Conservation (phyloP, 1,140 invertebrate genomes). For the Drosophila novamexicana region DNA sequence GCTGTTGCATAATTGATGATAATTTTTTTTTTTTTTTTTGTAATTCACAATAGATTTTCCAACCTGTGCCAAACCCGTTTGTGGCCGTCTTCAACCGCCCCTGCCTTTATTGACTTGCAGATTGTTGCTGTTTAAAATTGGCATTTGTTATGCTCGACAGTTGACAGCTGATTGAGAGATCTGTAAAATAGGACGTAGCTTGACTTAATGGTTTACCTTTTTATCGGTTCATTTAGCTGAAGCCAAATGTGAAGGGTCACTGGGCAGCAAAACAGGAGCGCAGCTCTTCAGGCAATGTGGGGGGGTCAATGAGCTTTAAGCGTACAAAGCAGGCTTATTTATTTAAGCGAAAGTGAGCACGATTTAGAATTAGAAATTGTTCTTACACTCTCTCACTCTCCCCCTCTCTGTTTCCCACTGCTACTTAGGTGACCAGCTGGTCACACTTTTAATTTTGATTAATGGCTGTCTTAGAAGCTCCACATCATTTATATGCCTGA, state of each 20-base stretch:
- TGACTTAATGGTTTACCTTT: slow-evolving; percentile 48
- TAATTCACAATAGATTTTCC: not conserved
- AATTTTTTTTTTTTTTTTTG: slow-evolving; percentile 2
- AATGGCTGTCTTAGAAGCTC: slow-evolving; percentile 53
- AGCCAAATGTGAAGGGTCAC: slow-evolving; percentile 48
- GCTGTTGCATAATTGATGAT: slow-evolving; percentile 26
- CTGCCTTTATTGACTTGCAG: slow-evolving; percentile 38
- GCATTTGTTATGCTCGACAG: slow-evolving; percentile 52
- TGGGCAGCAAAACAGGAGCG: slow-evolving; percentile 1
- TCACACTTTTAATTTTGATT: slow-evolving; percentile 79
- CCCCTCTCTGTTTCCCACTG: not conserved
- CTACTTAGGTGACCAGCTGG: slow-evolving; percentile 30
- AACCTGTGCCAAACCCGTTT: not conserved
- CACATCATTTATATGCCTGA: slow-evolving; percentile 75
- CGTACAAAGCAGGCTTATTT: not conserved
- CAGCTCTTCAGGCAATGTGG: not conserved
- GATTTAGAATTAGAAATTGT: not conserved
- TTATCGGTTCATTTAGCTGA: slow-evolving; percentile 51
- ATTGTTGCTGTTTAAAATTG: slow-evolving; percentile 42
- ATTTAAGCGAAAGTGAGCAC: not conserved
- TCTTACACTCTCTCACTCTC: not conserved
- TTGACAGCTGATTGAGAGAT: slow-evolving; percentile 63
- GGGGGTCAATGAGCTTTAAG: not conserved
- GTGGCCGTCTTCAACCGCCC: not conserved
- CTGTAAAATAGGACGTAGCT: slow-evolving; percentile 35